phyloP scores from a whole-genome alignment of 2,113 vertebrate species.

The Tupaia chinensis region DNA sequence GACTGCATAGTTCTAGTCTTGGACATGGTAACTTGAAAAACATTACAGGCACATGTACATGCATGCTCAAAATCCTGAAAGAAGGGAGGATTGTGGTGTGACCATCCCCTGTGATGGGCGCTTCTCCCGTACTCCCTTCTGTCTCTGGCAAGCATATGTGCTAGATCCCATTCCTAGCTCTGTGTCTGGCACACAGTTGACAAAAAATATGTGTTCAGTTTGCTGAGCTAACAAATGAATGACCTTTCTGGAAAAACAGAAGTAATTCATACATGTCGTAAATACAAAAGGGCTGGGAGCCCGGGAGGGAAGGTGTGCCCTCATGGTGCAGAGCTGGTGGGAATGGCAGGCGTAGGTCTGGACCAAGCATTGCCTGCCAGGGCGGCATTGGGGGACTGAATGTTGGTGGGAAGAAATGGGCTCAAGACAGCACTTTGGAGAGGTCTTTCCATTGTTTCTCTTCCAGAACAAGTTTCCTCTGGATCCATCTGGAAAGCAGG shows the following conservation, averaged over 20 bases:
- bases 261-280: background rate
- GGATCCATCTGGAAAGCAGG: slow-evolving; percentile 19
- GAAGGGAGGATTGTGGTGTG: too few relatives aligned
- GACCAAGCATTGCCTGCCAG: background rate
- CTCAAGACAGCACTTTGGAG: background rate
- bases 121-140: too few relatives aligned
- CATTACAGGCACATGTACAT: too few relatives aligned
- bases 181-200: background rate
- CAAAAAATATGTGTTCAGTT: background rate
- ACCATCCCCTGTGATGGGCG: too few relatives aligned
- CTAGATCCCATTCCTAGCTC: background rate
- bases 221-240: background rate
- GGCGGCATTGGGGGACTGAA: background rate
- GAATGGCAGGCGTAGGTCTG: background rate
- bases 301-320: background rate
- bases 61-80: too few relatives aligned
- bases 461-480: slow-evolving; percentile 55
- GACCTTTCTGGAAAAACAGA: background rate
- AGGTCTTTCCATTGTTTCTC: background rate
- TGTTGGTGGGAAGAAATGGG: background rate
- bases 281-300: background rate
- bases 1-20: too few relatives aligned
- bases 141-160: background rate
- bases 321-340: background rate
- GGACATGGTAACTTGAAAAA: too few relatives aligned